A percentile compares a stretch with the other conserved stretches of the same genome.
These are phyloP conservation scores for Diabrotica virgifera DNA, from an alignment of 1,140 invertebrate species.

Conservation along the genomic window DNA sequence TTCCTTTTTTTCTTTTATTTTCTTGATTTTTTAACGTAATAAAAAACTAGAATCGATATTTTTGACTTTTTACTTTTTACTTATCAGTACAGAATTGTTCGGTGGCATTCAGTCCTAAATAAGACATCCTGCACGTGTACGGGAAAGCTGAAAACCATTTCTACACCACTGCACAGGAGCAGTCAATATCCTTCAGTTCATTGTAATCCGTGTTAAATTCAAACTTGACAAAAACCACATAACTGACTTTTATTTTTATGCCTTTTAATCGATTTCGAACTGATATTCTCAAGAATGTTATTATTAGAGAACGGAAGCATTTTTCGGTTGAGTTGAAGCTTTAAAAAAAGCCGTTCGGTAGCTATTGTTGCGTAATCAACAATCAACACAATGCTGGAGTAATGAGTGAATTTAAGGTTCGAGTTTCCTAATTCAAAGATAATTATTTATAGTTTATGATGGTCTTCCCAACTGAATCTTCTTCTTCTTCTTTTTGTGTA, in stretches of 20 bases:
- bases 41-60: too few species aligned
- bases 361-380: constrained; percentile 17
- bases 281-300: constrained; percentile 23
- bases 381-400: not conserved
- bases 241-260: constrained; percentile 22
- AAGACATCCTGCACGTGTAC: not conserved
- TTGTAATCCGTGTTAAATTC: constrained; percentile 15
- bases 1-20: too few species aligned
- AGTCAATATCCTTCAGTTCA: constrained; percentile 13
- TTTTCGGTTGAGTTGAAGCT: constrained; percentile 19
- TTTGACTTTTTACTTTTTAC: too few species aligned
- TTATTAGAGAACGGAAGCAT: constrained; percentile 20
- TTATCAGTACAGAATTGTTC: too few species aligned
- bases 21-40: too few species aligned
- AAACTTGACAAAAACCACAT: constrained; percentile 17
- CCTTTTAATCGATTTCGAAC: constrained; percentile 20
- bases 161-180: constrained; percentile 4
- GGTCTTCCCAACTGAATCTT: too few species aligned
- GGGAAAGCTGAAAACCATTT: not conserved
- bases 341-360: constrained; percentile 16
- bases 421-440: too few species aligned
- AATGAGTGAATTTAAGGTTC: not conserved
- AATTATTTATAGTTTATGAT: too few species aligned
- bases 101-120: too few species aligned
- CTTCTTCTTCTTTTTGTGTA: too few species aligned